Evolutionary conservation across 1,140 invertebrate species (phyloP).

Genomic region (Cherax destructor): DNA sequence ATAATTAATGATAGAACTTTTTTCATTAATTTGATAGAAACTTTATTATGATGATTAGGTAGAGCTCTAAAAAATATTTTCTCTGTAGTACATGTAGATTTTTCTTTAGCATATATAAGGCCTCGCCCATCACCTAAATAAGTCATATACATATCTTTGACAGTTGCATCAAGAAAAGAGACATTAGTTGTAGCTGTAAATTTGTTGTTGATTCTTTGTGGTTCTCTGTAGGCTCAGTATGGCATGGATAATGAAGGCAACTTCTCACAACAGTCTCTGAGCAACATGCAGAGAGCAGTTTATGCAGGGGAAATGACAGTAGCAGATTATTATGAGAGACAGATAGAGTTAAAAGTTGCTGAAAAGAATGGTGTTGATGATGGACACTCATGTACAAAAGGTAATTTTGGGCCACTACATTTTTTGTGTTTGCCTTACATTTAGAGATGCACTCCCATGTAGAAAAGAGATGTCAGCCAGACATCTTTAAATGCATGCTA

Average conservation of each 20-base stretch:
- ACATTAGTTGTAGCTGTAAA: background rate
- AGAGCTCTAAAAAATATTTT: no score
- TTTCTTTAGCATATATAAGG: no score
- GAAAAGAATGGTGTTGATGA: constrained; percentile 88
- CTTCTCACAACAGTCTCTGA: constrained; percentile 87
- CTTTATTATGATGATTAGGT: no score
- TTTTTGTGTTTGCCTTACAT: no score
- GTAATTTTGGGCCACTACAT: constrained; percentile 73
- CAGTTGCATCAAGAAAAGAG: background rate
- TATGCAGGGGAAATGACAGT: constrained; percentile 89
- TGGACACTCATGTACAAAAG: constrained; percentile 85
- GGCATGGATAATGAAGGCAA: constrained; percentile 92
- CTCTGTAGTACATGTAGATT: no score
- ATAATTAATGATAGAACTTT: no score
- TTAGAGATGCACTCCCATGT: no score
- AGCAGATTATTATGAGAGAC: constrained; percentile 89
- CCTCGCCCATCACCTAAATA: no score
- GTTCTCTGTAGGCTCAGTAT: constrained; percentile 82
- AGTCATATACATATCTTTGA: background rate
- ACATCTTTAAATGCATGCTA: no score
- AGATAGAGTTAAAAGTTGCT: constrained; percentile 84
- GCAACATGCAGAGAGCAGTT: constrained; percentile 88
- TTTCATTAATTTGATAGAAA: no score
- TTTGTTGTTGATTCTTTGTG: constrained; percentile 4
- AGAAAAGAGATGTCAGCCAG: no score